A percentile compares a stretch with the other conserved stretches of the same genome.
Evolutionary conservation across 2,113 vertebrate genomes (phyloP).

Genomic region (Danionella cerebrum): DNA sequence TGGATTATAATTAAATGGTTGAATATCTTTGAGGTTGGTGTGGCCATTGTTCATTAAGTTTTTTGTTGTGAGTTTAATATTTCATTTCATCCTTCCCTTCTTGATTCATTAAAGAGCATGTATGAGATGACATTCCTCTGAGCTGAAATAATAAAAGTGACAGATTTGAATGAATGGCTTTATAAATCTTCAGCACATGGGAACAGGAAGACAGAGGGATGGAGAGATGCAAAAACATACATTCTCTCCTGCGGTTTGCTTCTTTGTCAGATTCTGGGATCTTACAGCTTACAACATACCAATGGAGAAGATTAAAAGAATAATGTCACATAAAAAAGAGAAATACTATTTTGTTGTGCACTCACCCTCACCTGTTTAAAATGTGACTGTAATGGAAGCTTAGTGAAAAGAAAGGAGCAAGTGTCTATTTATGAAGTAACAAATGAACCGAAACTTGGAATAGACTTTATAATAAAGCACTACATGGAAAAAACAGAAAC

Average conservation of each 20-base stretch:
- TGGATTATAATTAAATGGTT: too few species aligned
- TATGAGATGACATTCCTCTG: slow-evolving; percentile 46
- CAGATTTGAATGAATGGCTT: slow-evolving; percentile 37
- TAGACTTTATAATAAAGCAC: too few species aligned
- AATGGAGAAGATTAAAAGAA: background rate
- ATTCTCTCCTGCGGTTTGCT: background rate
- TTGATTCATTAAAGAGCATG: slow-evolving; percentile 63
- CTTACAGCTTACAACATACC: background rate
- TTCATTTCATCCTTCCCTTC: slow-evolving; percentile 64
- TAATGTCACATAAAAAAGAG: background rate
- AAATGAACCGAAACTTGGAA: background rate
- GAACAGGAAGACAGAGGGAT: slow-evolving; percentile 6
- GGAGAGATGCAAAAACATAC: background rate
- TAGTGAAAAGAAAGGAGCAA: background rate
- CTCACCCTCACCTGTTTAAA: background rate
- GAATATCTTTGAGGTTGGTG: too few species aligned
- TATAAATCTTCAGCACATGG: slow-evolving; percentile 30
- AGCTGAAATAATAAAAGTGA: slow-evolving; percentile 40
- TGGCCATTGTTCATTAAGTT: too few species aligned
- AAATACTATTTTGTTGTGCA: background rate
- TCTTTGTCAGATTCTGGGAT: background rate
- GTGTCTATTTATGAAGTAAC: background rate
- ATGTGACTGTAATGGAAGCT: background rate
- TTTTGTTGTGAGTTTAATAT: too few species aligned
- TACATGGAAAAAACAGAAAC: too few species aligned